These are phyloP conservation scores for Goniozus legneri DNA, from an alignment of 1,140 invertebrate species.

Conservation along the genomic window DNA sequence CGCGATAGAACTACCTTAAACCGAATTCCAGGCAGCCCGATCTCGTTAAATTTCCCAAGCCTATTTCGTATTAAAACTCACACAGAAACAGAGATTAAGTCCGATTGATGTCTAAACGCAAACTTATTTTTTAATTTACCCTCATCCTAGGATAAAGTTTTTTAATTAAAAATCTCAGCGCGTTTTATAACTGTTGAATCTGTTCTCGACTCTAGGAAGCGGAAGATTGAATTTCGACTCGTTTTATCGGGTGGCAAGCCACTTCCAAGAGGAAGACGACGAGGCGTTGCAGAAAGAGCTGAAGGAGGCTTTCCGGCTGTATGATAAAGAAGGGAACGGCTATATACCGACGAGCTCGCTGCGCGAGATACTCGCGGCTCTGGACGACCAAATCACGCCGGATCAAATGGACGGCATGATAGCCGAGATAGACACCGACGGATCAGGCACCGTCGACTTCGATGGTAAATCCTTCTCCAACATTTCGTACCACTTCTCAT, in stretches of 20 bases:
- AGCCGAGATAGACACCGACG: conserved; percentile 77
- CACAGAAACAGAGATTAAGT: no score
- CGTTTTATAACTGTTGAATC: neutral
- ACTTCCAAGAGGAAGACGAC: conserved; percentile 71
- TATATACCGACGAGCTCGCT: conserved; percentile 79
- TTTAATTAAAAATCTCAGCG: neutral
- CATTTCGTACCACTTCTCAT: no score
- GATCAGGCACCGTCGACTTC: conserved; percentile 81
- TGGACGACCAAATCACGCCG: conserved; percentile 77
- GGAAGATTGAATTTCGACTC: conserved; percentile 67
- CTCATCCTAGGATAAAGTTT: neutral
- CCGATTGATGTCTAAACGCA: no score
- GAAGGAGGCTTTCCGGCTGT: conserved; percentile 72
- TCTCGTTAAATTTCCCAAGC: no score
- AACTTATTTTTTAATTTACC: no score
- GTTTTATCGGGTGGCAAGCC: conserved; percentile 66
- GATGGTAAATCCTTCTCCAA: conserved; percentile 63
- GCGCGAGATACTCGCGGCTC: conserved; percentile 71
- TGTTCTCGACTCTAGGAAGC: conserved; percentile 55
- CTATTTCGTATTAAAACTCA: no score
- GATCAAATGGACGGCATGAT: conserved; percentile 83
- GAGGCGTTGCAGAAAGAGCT: conserved; percentile 75
- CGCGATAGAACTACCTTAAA: no score
- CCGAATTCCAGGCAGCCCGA: no score
- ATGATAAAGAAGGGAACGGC: conserved; percentile 75